Evolutionary conservation across 2,797 vertebrate species (phyloP), one percentile per base, ranked within the genome.

Genomic region (Lithobates sylvaticus): DNA sequence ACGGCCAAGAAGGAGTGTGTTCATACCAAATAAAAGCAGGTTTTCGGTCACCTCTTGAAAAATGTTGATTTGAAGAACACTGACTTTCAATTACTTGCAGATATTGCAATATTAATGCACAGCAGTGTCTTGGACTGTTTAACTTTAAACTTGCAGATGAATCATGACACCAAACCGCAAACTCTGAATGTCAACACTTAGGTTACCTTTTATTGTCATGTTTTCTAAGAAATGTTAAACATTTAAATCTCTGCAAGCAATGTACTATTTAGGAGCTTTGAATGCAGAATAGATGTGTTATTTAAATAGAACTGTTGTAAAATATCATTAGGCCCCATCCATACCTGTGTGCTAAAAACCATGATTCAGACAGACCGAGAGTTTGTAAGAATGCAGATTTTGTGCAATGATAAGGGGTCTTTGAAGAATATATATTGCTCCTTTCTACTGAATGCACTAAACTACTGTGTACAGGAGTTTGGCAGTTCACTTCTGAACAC

Each of bases 11-110:
- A 86, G 76, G 54, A 75, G 58, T 47, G 39, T 65, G 58, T 86
- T 82, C 78, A 72, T 74, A 86, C 26, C 64, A 82, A 82, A 72
- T 77, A 74, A 86, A 82, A 64, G 73, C 54, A 82, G 72, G 72
- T 67, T 81, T 81, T 72, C 54, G 69, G 80, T 87, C 68, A 83
- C 75, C 44, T 87, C 42, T 39, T 72, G 50, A 83, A 83, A 83
- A 58, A 83, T 67, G 64, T 86, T 85, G 76, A 84, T 84, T 75
- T 86, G 44, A 44, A 21, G 69, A 83, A 83, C 71, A 75, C 74
- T 68, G 58, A 36, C 74, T 67, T 81, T 71, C 67, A 50, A 65
- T 82, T 64, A 73, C 61, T 78, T 68, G 67, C 58, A 78, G 54
- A 77, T 76, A 77, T 70, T 86, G 78, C 79, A 72, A 23, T 83